Conservation (phyloP, 2,113 vertebrate species). For the Triplophysa rosa region DNA sequence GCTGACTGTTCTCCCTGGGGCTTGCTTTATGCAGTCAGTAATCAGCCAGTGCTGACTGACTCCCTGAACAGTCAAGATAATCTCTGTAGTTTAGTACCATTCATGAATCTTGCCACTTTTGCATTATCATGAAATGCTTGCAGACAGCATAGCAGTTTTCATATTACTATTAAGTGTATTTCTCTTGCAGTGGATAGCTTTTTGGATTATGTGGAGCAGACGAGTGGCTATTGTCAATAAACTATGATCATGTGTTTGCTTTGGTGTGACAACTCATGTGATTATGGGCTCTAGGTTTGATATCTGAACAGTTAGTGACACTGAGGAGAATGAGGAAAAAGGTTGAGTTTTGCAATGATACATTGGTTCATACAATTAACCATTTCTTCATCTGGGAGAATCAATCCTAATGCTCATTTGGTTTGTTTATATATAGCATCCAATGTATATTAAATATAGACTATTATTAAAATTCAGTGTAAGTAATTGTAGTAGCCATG, state of each 20-base stretch:
- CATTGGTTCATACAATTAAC: no score
- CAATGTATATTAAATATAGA: no score
- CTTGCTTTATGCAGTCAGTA: constrained; percentile 15
- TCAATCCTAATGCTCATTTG: no score
- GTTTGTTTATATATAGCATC: no score
- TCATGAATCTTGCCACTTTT: not conserved
- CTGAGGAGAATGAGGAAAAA: no score
- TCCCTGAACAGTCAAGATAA: not conserved
- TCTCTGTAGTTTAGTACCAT: not conserved
- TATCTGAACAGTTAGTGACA: not conserved
- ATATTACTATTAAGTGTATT: not conserved
- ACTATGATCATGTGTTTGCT: not conserved
- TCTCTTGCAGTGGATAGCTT: not conserved
- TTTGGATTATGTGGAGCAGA: not conserved
- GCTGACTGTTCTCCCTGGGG: constrained; percentile 29
- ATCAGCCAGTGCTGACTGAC: constrained; percentile 22
- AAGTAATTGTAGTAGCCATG: no score
- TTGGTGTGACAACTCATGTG: constrained; percentile 16
- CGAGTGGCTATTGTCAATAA: not conserved
- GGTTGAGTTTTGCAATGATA: no score
- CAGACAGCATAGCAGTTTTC: not conserved
- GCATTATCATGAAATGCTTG: not conserved
- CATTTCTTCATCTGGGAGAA: no score
- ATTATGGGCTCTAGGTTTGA: not conserved
- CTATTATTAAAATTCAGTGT: no score